Percentiles rank a stretch among this genome's conserved stretches.
Conservation (phyloP, 1,140 invertebrate genomes). For the Limonius californicus region DNA sequence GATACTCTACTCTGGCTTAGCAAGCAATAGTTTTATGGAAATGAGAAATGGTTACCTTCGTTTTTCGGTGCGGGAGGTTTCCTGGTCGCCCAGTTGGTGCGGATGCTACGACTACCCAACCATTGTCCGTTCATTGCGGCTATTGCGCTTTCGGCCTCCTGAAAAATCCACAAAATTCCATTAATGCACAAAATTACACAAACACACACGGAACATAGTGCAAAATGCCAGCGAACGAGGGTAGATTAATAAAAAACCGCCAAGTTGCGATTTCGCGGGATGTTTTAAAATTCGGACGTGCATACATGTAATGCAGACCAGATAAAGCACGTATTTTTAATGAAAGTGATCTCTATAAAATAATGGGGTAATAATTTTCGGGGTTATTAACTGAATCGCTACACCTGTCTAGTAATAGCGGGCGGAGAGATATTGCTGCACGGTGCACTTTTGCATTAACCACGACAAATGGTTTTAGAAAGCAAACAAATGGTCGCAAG, state of each 20-base stretch:
- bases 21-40: neutral
- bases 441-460: constrained; percentile 1
- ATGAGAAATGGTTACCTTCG: constrained; percentile 52
- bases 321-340: constrained; percentile 29
- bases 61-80: constrained; percentile 82
- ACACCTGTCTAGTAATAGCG: neutral
- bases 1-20: no score
- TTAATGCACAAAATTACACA: neutral
- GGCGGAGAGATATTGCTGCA: neutral
- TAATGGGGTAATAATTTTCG: constrained; percentile 20
- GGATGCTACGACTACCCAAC: constrained; percentile 95
- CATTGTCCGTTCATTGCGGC: constrained; percentile 98
- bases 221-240: neutral
- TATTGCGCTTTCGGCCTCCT: constrained; percentile 96
- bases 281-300: constrained; percentile 13
- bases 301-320: neutral
- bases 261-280: constrained; percentile 12
- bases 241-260: constrained; percentile 18
- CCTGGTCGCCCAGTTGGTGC: constrained; percentile 99
- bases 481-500: neutral
- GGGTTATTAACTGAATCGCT: neutral
- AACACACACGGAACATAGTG: neutral
- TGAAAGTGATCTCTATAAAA: constrained; percentile 22
- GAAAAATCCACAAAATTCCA: constrained; percentile 23
- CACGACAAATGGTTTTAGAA: constrained; percentile 11